Conservation (phyloP, 2,113 vertebrate genomes). For the Mustela lutreola region DNA sequence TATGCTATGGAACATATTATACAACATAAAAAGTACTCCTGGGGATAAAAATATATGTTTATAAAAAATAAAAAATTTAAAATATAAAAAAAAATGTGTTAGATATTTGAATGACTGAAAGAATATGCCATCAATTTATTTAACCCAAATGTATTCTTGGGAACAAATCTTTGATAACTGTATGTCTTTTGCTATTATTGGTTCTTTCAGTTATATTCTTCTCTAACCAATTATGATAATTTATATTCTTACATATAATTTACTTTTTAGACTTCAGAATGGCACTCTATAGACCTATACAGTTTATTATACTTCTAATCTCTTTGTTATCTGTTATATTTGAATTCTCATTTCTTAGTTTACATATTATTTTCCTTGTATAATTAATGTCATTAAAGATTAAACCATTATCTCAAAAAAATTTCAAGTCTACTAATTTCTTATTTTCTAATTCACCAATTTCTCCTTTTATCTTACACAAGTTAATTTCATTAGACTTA, state of each 20-base stretch:
- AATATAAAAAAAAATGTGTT: background rate
- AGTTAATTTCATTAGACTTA: background rate
- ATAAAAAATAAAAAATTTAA: too few relatives aligned
- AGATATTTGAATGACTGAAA: background rate
- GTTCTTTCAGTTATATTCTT: background rate
- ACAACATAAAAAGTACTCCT: background rate
- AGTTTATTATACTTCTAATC: background rate
- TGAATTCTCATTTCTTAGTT: conserved; percentile 15
- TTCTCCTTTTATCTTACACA: background rate
- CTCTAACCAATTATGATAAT: background rate
- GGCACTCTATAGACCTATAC: background rate
- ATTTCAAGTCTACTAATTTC: background rate
- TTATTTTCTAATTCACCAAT: background rate
- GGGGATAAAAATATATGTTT: too few relatives aligned
- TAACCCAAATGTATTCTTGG: background rate
- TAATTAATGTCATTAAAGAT: background rate
- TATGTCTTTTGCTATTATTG: background rate
- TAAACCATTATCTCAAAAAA: background rate
- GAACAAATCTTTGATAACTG: conserved; percentile 32
- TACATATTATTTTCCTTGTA: background rate
- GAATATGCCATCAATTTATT: background rate
- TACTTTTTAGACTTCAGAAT: conserved; percentile 3
- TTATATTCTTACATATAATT: background rate
- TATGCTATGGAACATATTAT: background rate
- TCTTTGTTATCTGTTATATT: background rate